Evolutionary conservation across 2,888 invertebrate genomes (phyloP), one percentile per base, ranked within the genome.

Genomic region (Lepetodrilus schrolli): DNA sequence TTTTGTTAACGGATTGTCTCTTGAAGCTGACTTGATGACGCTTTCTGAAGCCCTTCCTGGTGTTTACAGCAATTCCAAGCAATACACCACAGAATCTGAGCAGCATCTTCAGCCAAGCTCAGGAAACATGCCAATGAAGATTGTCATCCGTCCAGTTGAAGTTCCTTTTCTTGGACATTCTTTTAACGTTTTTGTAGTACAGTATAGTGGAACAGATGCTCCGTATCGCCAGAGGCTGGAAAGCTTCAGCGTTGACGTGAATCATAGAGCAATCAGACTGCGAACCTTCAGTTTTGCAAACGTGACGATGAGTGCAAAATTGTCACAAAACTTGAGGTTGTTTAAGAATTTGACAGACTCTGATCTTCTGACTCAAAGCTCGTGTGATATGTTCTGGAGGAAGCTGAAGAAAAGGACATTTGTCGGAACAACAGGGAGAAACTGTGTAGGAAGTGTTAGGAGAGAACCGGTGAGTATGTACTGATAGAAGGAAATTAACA

Each of bases 341-440:
- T 72, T 81, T 0, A 76, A 75, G 68, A 78, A 80, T 70, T 50
- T 83, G 23, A 79, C 66, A 4, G 66, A 43, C 7, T 70, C 49
- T 26, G 82, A 82, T 73, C 78, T 84, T 50, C 74, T 77, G n/a
- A 82, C 84, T 0, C 76, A 82, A 26, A 73, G 76, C 7, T 80
- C 79, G 17, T 86, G 86, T 74, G 83, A 84, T 58, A 84, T 86
- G 84, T 79, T 81, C 71, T 86, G 86, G 86, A 75, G 83, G 21
- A 77, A 82, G 34, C 73, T 84, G 13, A 79, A 78, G 8, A 48
- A 73, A 17, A 79, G 76, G 34, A 80, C 80, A n/a, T 84, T 84
- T 71, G 77, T 82, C 8, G 86, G 83, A 5, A 77, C 84, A 36
- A 86, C 86, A 26, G 80, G 84, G 58, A 75, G 81, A 5, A 76